Evolutionary conservation across 1,140 invertebrate species (phyloP), one percentile per base, ranked within the genome.

Genomic region (Zaprionus capensis): DNA sequence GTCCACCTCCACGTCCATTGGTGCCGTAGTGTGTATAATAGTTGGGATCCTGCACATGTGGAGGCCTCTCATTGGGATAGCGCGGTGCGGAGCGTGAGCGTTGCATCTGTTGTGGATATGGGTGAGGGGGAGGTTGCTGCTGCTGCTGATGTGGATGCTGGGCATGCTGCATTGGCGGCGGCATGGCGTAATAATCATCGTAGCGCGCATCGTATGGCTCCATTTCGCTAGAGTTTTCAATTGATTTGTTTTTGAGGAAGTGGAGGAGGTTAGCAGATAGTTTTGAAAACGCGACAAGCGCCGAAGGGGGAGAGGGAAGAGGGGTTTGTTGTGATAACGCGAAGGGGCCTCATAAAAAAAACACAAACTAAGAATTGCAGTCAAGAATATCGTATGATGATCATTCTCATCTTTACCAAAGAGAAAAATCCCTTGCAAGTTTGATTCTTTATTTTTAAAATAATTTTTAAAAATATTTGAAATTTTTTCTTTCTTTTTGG

Each of bases 171-270:
- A 46, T 26, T 15, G 83, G 81, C 26, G 85, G 88, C 15, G 77
- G 76, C 80, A 82, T 91, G 51, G 74, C 70, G 65, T 91, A 90
- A 67, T 82, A 90, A 61, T 91, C 81, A 36, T 92, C 77, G 61
- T 91, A 92, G 14, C 75, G 81, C 64, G 74, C 80, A 70, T 92
- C 88, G 72, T 91, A 92, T 79, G 91, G 91, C 91, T 92, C 91
- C 91, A 92, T 91, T 80, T 92, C 91, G 87, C 91, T 92, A 91
- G 70, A 91, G 82, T 80, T 82, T 79, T 62, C 51, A 55, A 75
- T 72, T 69, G 58, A 53, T 24, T 69, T 31, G 57, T 75, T 68
- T 76, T 61, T 61, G 64, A 59, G 44, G 72, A 46, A 53, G 22
- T 46, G 28, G 26, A 26, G 26, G 20, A 26, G 46, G 64, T 82